Evolutionary conservation across 2,888 invertebrate species (phyloP), one percentile per base, ranked within the genome.

Genomic region (Pilophorus perplexus): DNA sequence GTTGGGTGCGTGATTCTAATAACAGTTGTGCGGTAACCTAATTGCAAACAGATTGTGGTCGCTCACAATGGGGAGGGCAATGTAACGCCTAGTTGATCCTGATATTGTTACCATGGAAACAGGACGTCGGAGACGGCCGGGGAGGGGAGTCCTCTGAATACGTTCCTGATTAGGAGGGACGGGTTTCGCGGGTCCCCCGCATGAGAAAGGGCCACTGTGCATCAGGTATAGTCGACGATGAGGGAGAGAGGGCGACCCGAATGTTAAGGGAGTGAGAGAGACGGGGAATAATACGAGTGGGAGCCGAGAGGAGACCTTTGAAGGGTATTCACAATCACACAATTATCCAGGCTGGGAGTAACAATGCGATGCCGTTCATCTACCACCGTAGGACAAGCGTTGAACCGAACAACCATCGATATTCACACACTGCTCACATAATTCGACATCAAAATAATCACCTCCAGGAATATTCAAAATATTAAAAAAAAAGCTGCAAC

Each of bases 21-120:
- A n/a, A 28, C 10, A 28, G 52, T 28, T 28, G 52, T 27, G 52
- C 27, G 42, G 16, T 48, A 50, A 38, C 40, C 37, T 65, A 65
- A 65, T 65, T 65, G 65, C 25, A 54, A 65, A 65, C 65, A 65
- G 65, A 55, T 65, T 65, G 65, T 65, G 54, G 40, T 27, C 52
- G 55, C 54, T 54, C 22, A 55, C 65, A 65, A 65, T 65, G 25
- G 65, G 33, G 55, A 20, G 20, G 52, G 52, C 65, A 65, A 65
- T 65, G 65, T 65, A 65, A 65, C 65, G 65, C 65, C 50, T 65
- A 65, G 54, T 65, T 65, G 65, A 50, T 46, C 48, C 37, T 55
- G 65, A 54, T 65, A 54, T 65, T 65, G 65, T 65, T 44, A 44
- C 55, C 28, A 65, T 65, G 54, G 50, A 38, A 55, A 65, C 65